Conservation (phyloP, 2,797 vertebrate genomes). For the Nannoperca australis region DNA sequence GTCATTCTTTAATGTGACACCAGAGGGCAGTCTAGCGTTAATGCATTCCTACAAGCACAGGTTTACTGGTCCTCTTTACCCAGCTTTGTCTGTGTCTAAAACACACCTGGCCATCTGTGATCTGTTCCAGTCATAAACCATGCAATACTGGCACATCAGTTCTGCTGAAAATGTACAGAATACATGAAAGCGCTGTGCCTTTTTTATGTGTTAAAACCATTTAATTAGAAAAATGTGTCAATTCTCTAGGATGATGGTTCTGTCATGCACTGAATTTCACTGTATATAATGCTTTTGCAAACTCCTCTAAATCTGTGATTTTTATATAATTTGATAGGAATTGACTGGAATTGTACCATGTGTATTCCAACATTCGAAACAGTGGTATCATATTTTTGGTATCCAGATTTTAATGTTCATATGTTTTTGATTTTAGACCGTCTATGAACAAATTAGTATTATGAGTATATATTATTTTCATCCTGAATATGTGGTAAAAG, state of each 20-base stretch:
- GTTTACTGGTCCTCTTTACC: constrained; percentile 81
- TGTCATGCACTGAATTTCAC: constrained; percentile 6
- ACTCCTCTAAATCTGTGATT: constrained; percentile 38
- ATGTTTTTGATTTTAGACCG: background rate
- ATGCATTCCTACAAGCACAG: constrained; percentile 81
- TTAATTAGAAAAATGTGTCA: background rate
- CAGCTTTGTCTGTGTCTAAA: constrained; percentile 78
- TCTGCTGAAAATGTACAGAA: constrained; percentile 14
- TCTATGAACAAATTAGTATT: background rate
- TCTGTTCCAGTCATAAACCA: constrained; percentile 60
- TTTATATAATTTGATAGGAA: background rate
- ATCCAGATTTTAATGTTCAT: constrained; percentile 7
- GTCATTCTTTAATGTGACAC: constrained; percentile 84
- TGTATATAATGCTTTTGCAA: constrained; percentile 4
- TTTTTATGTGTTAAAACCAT: constrained; percentile 24
- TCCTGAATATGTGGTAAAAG: background rate
- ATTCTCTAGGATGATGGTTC: background rate
- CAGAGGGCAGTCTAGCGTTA: constrained; percentile 79
- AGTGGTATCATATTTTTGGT: background rate
- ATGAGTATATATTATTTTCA: background rate
- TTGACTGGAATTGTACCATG: constrained; percentile 12
- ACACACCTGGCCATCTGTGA: constrained; percentile 73
- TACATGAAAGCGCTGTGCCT: constrained; percentile 27
- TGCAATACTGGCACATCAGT: background rate
- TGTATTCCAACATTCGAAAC: constrained; percentile 16